Conservation (phyloP, 2,113 vertebrate species). For the Apaloderma vittatum region DNA sequence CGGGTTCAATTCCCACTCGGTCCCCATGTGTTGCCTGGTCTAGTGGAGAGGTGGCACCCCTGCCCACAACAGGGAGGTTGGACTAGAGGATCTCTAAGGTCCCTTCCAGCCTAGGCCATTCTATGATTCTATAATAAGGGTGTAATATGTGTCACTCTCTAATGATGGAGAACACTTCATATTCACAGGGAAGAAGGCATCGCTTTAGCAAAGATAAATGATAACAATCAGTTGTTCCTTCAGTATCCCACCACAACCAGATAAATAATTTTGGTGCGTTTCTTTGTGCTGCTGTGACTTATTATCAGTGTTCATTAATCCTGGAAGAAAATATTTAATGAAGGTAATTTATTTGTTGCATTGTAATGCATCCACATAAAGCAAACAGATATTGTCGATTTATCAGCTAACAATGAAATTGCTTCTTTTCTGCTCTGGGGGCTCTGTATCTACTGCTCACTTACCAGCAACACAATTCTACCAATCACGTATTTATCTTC, state of each 20-base stretch:
- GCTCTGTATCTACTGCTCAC: slow-evolving; percentile 29
- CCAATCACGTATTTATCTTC: slow-evolving; percentile 53
- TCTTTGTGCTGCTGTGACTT: slow-evolving; percentile 53
- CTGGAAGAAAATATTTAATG: slow-evolving; percentile 75
- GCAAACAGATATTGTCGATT: slow-evolving; percentile 36
- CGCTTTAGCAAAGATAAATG: slow-evolving; percentile 35
- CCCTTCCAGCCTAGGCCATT: too few relatives aligned
- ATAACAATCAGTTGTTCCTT: background rate
- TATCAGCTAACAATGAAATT: slow-evolving; percentile 64
- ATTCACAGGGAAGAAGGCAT: background rate
- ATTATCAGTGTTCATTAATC: slow-evolving; percentile 65
- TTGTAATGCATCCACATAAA: slow-evolving; percentile 2
- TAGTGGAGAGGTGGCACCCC: too few relatives aligned
- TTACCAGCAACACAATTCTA: slow-evolving; percentile 43
- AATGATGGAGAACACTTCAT: background rate
- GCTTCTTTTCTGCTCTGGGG: slow-evolving; percentile 59
- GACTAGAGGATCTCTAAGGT: too few relatives aligned
- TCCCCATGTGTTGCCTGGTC: too few relatives aligned
- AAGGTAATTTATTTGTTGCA: slow-evolving; percentile 71
- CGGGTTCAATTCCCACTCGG: too few relatives aligned
- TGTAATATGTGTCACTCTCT: background rate
- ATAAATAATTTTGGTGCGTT: slow-evolving; percentile 47
- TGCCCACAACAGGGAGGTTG: too few relatives aligned
- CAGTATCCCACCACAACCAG: background rate
- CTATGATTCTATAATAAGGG: too few relatives aligned